A percentile compares a stretch with the other conserved stretches of the same genome.
phyloP scores from a whole-genome alignment of 92 coral and sea anemone species.

The Parazoanthus swiftii region DNA sequence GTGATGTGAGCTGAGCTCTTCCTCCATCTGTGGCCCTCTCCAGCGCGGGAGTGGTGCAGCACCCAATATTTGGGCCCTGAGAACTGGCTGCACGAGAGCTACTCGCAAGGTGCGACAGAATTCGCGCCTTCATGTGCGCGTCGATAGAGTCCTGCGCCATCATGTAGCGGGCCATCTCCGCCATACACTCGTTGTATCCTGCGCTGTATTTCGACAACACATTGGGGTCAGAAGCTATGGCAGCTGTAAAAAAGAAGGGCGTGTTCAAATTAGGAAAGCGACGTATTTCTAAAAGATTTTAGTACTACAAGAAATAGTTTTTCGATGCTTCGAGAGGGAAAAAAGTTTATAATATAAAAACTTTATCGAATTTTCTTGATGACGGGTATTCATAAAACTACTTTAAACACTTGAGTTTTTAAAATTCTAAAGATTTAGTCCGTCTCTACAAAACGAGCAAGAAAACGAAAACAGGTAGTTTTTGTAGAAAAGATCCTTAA shows the following conservation, averaged over 20 bases:
- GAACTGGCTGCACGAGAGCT: constrained; percentile 20
- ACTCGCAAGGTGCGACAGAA: constrained; percentile 59
- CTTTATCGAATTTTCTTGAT: no score
- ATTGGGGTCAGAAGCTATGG: constrained; percentile 49
- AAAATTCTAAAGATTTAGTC: no score
- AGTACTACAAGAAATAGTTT: not conserved
- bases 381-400: no score
- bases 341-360: no score
- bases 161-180: constrained; percentile 61
- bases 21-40: constrained; percentile 6
- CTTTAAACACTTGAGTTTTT: no score
- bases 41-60: not conserved
- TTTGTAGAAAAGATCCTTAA: no score
- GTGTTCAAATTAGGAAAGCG: not conserved
- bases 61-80: not conserved
- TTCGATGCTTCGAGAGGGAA: not conserved
- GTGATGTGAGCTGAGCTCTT: not conserved
- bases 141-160: constrained; percentile 54
- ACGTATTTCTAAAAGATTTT: no score
- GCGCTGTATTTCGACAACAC: constrained; percentile 59
- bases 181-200: constrained; percentile 69
- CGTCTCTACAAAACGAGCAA: no score
- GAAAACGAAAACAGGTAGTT: no score
- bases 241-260: constrained; percentile 8
- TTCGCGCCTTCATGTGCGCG: constrained; percentile 52